Base-by-base conservation (phyloP, 23 tunicate species). In the Ascidia mentula region DNA sequence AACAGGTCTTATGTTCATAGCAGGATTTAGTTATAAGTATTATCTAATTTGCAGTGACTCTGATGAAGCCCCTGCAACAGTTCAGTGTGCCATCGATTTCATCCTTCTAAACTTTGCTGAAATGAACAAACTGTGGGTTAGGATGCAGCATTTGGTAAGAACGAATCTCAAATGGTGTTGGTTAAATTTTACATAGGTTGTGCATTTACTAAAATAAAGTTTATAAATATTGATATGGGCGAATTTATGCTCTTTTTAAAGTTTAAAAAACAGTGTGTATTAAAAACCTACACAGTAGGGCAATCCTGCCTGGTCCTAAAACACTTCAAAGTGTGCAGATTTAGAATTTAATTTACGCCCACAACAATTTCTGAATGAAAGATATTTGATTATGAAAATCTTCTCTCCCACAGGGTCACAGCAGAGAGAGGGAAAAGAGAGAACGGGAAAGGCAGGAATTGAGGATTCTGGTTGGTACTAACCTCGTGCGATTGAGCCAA, bases 61-160 rank as follows among this genome's bases (percentile, higher is more conserved):
- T 30, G 37, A 32, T 12, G 86, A 82, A 31, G 40, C 37, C 4
- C 18, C 81, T 1, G 77, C 82, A 8, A 40, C 87, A 18, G 81
- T 85, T 33, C 71, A 74, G 4, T 71, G 89, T 72, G 79, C 94
- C 17, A 84, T 94, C 45, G 93, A 94, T 20, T 85, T 94, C 45
- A 85, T 94, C 36, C 80, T 94, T 35, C 87, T 73, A 32, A 94
- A 94, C 73, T 94, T 94, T 80, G 84, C 98, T 3, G 98, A 94
- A 40, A 94, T 94, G 98, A 94, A 94, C 83, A 94, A 94, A 71
- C 75, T 94, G 31, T 94, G 98, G 98, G 98, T 94, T 22, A 69
- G 98, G 33, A 94, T 94, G 98, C 98, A 94, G 72, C 98, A 94
- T 77, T 71, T 91, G 82, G 87, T 82, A 8, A 53, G 87, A 28